phyloP scores from a whole-genome alignment of 2,113 vertebrate genomes.

The Pardalotus punctatus region DNA sequence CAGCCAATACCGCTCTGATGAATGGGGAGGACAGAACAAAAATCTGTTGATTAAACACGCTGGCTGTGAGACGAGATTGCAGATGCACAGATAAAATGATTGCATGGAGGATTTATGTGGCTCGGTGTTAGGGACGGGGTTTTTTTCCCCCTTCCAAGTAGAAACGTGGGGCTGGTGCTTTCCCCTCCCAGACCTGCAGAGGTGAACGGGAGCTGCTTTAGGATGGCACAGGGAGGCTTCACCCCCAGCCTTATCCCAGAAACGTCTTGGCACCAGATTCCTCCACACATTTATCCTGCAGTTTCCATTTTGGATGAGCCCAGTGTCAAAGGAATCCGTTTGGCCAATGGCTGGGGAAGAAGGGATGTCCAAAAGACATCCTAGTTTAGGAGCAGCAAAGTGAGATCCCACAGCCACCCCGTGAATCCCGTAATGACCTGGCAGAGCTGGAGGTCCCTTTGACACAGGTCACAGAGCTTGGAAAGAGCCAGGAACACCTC shows the following conservation, averaged over 20 bases:
- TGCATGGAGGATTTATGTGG: background rate
- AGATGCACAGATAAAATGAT: background rate
- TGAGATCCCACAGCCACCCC: background rate
- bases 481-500: background rate
- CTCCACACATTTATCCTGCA: background rate
- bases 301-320: background rate
- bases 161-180: accelerated
- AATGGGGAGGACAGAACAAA: background rate
- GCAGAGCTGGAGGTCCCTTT: background rate
- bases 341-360: background rate
- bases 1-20: background rate
- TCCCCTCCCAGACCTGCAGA: background rate
- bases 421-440: background rate
- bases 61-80: background rate
- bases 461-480: background rate
- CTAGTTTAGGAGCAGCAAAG: background rate
- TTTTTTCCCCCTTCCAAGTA: background rate
- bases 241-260: background rate
- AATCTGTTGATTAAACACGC: background rate
- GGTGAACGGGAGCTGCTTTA: background rate
- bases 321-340: background rate
- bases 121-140: background rate
- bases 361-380: background rate
- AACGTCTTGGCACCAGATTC: background rate
- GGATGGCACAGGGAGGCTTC: background rate